These are phyloP conservation scores for Taeniopygia guttata DNA, from an alignment of 2,797 vertebrate species.

Conservation along the genomic window DNA sequence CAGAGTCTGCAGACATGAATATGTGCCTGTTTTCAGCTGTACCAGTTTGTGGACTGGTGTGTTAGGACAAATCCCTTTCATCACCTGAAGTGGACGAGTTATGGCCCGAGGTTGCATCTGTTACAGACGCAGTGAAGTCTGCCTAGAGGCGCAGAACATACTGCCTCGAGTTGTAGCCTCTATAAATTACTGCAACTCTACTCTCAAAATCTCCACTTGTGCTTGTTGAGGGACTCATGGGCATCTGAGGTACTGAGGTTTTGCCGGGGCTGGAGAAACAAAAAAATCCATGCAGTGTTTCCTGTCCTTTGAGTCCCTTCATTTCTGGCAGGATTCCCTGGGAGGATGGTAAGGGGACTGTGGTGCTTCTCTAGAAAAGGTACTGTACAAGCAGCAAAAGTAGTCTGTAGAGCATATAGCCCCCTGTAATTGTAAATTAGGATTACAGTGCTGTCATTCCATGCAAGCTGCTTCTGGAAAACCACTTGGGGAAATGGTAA, in stretches of 20 bases:
- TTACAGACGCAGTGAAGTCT: background rate
- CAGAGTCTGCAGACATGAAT: background rate
- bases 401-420: background rate
- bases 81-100: background rate
- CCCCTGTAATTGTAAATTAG: background rate
- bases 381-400: background rate
- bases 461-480: background rate
- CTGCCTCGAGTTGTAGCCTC: background rate
- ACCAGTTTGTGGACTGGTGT: background rate
- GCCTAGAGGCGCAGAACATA: background rate
- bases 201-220: background rate
- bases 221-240: background rate
- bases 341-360: background rate
- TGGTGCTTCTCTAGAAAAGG: background rate
- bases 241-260: background rate
- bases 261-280: background rate
- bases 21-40: background rate
- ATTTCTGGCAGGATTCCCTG: background rate
- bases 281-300: background rate
- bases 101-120: background rate
- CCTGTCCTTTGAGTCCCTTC: background rate
- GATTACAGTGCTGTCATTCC: background rate
- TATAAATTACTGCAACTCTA: background rate
- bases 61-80: background rate
- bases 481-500: background rate